A percentile compares a stretch with the other conserved stretches of the same genome.
phyloP scores from a whole-genome alignment of 2,888 invertebrate genomes.

The Eupeodes luniger region DNA sequence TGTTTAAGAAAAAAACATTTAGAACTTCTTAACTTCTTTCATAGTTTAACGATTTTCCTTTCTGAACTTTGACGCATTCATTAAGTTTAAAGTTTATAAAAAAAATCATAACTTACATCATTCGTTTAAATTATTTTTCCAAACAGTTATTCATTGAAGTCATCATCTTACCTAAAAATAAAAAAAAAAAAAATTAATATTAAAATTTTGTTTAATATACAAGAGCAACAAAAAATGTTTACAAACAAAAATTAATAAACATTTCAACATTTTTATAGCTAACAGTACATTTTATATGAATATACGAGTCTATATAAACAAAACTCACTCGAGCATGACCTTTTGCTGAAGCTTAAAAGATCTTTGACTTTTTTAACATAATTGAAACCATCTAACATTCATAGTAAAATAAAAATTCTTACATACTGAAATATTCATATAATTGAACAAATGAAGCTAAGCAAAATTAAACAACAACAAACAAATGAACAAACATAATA shows the following conservation, averaged over 20 bases:
- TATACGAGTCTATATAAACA: not conserved
- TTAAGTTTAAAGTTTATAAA: not conserved
- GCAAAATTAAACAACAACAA: not conserved
- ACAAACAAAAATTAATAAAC: not conserved
- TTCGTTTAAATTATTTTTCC: not conserved
- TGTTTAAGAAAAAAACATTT: too few relatives aligned
- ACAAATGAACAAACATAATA: not conserved
- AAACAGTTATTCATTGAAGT: not conserved
- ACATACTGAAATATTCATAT: not conserved
- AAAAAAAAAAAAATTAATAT: constrained; percentile 21
- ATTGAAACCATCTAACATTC: constrained; percentile 13
- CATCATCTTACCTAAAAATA: constrained; percentile 64
- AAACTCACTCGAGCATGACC: constrained; percentile 45
- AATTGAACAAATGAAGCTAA: constrained; percentile 28
- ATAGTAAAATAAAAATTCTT: not conserved
- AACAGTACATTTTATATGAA: constrained; percentile 4
- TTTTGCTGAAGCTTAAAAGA: constrained; percentile 50
- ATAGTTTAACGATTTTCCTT: too few relatives aligned
- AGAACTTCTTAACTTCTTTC: too few relatives aligned
- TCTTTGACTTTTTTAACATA: constrained; percentile 63
- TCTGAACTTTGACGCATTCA: too few relatives aligned
- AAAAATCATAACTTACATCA: constrained; percentile 6
- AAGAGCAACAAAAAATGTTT: not conserved
- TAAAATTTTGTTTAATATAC: constrained; percentile 4
- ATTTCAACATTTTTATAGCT: constrained; percentile 37